Percentiles rank a stretch among this genome's conserved stretches.
These are phyloP conservation scores for Osmerus eperlanus DNA, from an alignment of 2,113 vertebrate species.

Conservation along the genomic window DNA sequence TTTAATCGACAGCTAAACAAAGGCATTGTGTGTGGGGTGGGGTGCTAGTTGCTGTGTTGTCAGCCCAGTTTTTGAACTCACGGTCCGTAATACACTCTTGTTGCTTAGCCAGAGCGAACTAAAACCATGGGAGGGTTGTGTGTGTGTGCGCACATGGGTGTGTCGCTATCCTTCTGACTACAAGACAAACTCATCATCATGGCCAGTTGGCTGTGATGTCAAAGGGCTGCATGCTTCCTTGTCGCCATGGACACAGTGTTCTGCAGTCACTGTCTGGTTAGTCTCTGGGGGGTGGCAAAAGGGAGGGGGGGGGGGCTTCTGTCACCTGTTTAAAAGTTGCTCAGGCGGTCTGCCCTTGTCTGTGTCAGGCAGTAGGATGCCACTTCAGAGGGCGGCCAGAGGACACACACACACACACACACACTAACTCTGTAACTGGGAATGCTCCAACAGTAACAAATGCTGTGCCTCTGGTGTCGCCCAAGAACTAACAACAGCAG, in stretches of 20 bases:
- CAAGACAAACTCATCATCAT: neutral
- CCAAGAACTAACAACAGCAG: slow-evolving; percentile 43
- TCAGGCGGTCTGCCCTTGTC: neutral
- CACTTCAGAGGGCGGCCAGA: neutral
- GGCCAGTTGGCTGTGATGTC: slow-evolving; percentile 14
- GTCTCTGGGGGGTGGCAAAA: neutral
- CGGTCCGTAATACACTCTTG: too few species aligned
- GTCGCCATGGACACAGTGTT: slow-evolving; percentile 31
- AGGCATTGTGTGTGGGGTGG: neutral
- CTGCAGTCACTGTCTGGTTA: slow-evolving; percentile 25
- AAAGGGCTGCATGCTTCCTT: slow-evolving; percentile 26
- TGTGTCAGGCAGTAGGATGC: slow-evolving; percentile 11
- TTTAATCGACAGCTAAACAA: neutral
- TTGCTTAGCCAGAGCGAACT: too few species aligned
- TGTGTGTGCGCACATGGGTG: neutral
- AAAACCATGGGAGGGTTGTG: neutral
- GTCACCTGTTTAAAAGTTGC: slow-evolving; percentile 1
- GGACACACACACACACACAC: neutral
- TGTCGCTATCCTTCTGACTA: neutral
- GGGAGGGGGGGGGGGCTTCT: slow-evolving; percentile 12
- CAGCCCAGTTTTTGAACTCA: too few species aligned
- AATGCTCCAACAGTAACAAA: slow-evolving; percentile 43
- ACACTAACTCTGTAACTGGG: slow-evolving; percentile 42
- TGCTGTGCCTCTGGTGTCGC: slow-evolving; percentile 38
- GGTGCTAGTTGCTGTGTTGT: neutral